phyloP scores from a whole-genome alignment of 2,888 invertebrate genomes.

The Sminthurinus aureus region DNA sequence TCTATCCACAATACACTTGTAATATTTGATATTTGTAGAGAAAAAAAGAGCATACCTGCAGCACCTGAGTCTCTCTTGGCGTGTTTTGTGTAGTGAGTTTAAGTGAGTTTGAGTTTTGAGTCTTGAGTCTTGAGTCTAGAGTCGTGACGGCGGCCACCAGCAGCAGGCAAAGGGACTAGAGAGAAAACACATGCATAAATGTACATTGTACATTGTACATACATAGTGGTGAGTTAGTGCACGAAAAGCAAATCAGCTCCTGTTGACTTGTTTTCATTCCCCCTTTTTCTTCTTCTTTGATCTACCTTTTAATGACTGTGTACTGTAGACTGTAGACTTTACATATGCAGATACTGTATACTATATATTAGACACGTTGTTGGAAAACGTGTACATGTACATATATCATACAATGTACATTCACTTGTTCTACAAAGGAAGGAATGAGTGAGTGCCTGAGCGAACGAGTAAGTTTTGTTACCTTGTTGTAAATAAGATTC shows the following conservation, averaged over 20 bases:
- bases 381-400: neutral
- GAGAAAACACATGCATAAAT: neutral
- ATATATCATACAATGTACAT: neutral
- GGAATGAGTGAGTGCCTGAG: no score
- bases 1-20: no score
- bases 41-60: neutral
- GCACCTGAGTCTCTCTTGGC: slow-evolving; percentile 14
- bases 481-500: neutral
- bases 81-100: neutral
- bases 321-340: slow-evolving; percentile 1
- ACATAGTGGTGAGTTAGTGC: slow-evolving; percentile 15
- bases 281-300: slow-evolving; percentile 22
- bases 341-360: no score
- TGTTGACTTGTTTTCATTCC: slow-evolving; percentile 28
- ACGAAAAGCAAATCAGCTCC: slow-evolving; percentile 36
- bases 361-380: slow-evolving; percentile 1
- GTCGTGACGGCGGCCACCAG: slow-evolving; percentile 26
- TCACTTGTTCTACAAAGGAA: neutral
- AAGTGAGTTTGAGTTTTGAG: slow-evolving; percentile 5
- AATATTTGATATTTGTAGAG: neutral
- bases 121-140: neutral
- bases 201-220: no score
- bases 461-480: neutral
- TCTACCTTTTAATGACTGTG: slow-evolving; percentile 37
- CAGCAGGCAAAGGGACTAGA: neutral